A percentile compares a stretch with the other conserved stretches of the same genome.
These are phyloP conservation scores for Nannoperca australis DNA, from an alignment of 2,797 vertebrate genomes.

Conservation along the genomic window DNA sequence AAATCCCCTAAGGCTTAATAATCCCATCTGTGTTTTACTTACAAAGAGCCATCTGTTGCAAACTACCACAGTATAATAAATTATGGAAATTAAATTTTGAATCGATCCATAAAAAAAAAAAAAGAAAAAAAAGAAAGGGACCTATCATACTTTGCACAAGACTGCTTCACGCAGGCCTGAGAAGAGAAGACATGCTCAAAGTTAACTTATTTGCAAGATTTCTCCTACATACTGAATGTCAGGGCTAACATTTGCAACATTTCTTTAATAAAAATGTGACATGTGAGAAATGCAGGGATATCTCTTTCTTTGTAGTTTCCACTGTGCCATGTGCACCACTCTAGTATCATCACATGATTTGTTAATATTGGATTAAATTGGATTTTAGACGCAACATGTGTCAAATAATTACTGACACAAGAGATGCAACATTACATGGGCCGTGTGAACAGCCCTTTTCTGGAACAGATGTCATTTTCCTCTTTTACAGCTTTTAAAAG, in stretches of 20 bases:
- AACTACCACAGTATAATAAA: conserved; percentile 55
- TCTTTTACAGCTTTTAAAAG: background rate
- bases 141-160: conserved; percentile 9
- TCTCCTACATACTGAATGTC: background rate
- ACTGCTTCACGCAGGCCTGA: background rate
- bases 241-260: background rate
- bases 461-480: background rate
- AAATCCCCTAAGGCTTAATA: conserved; percentile 23
- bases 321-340: background rate
- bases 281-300: background rate
- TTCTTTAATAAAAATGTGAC: background rate
- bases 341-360: background rate
- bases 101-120: conserved; percentile 12
- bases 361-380: background rate
- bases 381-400: too few relatives aligned
- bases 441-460: background rate
- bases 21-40: conserved; percentile 39
- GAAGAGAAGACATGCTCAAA: background rate
- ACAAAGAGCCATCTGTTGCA: conserved; percentile 54
- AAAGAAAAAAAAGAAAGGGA: background rate
- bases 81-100: conserved; percentile 48
- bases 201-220: background rate
- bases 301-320: background rate
- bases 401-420: background rate
- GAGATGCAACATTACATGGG: background rate